Base-by-base conservation (phyloP, 2,113 vertebrate genomes). In the Oostethus manadensis region DNA sequence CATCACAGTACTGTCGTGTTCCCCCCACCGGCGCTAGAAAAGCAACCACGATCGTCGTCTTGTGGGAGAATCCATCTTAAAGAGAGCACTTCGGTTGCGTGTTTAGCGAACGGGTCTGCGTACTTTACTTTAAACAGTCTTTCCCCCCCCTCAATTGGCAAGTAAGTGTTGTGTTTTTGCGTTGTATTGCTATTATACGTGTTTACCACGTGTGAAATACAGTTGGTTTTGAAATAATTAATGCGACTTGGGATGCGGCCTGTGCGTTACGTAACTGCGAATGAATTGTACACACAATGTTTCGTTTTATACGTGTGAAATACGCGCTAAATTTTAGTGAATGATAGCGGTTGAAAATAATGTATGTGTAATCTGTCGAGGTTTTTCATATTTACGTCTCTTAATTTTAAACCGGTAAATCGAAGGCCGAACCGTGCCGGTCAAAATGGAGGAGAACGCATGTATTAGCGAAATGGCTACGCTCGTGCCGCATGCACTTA, bases 51-150 rank as follows among this genome's bases (percentile, higher is more conserved):
- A 87, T 84, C 77, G 82, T 81, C 76, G 82, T 85, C 81, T 76
- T 80, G 82, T 85, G 87, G 85, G 88, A 89, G 89, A 88, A 84
- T 87, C 84, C 83, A 89, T 88, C 84, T 88, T 83, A 80, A 84
- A 81, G 87, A 83, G 84, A 79, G 79, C 83, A 81, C 83, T 86
- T 68, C 78, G 72, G 72, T 73, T 68, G 82, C 79, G 77, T 70
- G 70, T 78, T 64, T 68, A 79, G 86, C 82, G 80, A 83, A 82
- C 66, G 51, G 70, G 21, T 59, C 75, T 79, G 47, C 6, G 0
- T 78, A 17, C 64, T 80, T 51, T 14, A 15, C 33, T 20, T 54
- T 54, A 18, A 14, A 54, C 11, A 18, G 15, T 21, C 53, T 7
- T 40, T 40, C 21, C 15, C 53, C n/a, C 38, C 10, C n/a, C 35